A percentile compares a stretch with the other conserved stretches of the same genome.
Evolutionary conservation across 2,888 invertebrate genomes (phyloP).

Genomic region (Tiliacea citrago): DNA sequence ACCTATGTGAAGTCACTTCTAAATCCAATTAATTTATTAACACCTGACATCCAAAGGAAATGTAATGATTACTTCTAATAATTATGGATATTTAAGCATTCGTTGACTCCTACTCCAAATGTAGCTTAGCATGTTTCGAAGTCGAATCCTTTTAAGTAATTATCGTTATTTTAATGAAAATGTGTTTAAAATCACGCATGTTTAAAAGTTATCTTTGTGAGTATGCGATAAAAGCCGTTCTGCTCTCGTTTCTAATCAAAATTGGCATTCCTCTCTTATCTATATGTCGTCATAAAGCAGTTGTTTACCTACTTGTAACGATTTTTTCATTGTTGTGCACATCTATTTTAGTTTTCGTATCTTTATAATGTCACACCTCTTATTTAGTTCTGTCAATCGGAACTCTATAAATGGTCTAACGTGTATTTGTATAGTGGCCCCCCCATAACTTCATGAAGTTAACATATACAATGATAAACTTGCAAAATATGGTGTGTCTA

Average conservation of each 20-base stretch:
- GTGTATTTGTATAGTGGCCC: slow-evolving; percentile 54
- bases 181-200: slow-evolving; percentile 82
- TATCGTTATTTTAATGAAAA: slow-evolving; percentile 74
- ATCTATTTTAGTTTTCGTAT: slow-evolving; percentile 64
- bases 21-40: slow-evolving; percentile 52
- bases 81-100: slow-evolving; percentile 25
- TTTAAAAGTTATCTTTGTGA: slow-evolving; percentile 84
- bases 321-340: slow-evolving; percentile 76
- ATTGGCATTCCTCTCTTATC: slow-evolving; percentile 88
- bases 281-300: slow-evolving; percentile 78
- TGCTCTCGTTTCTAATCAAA: slow-evolving; percentile 88
- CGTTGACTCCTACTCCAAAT: slow-evolving; percentile 1
- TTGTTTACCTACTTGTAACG: slow-evolving; percentile 79
- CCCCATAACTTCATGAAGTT: slow-evolving; percentile 64
- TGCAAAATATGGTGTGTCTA: slow-evolving; percentile 77
- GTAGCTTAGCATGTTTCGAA: slow-evolving; percentile 41
- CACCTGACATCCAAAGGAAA: slow-evolving; percentile 41
- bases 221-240: slow-evolving; percentile 82
- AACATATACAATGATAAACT: slow-evolving; percentile 71
- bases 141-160: slow-evolving; percentile 55
- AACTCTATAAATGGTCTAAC: slow-evolving; percentile 55
- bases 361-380: slow-evolving; percentile 51
- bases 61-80: slow-evolving; percentile 26
- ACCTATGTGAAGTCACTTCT: slow-evolving; percentile 34
- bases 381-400: slow-evolving; percentile 59